Base-by-base conservation (phyloP, 1,140 invertebrate genomes). In the Zaprionus ghesquierei region DNA sequence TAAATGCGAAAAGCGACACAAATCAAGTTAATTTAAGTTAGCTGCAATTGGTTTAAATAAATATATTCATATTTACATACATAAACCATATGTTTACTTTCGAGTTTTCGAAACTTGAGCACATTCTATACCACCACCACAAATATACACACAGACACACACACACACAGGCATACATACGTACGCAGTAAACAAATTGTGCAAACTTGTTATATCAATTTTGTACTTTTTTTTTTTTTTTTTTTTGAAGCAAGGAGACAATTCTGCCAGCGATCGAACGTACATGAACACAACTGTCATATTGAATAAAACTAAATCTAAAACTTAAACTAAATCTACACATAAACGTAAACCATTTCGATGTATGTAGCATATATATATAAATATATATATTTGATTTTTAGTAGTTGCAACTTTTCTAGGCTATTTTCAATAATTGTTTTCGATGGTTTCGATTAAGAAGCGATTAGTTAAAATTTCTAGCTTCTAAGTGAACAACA, bases 241-340 rank as follows among this genome's bases (percentile, higher is more conserved):
- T n/a, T n/a, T n/a, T n/a, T n/a, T n/a, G n/a, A 68, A 87, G 54
- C 64, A 70, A 80, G 49, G 38, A 75, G 69, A 68, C n/a, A 71
- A 65, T 56, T 74, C 66, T 61, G 72, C 71, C 65, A 75, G 72
- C 77, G 78, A 81, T 87, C 79, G 82, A 86, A 87, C 54, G 64
- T 82, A 87, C 86, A 81, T 76, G 84, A 87, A 87, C 82, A 87
- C 82, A 87, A 79, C 82, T 87, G 82, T 87, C 82, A 87, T 87
- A 86, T 87, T 86, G 71, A 68, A 87, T 86, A 87, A 68, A 72
- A 46, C 50, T 71, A 71, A 70, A 55, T 8, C 35, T 54, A 69
- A 85, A 63, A 64, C 13, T 29, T 55, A 69, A 56, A 56, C 12
- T 85, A 85, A 63, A 69, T 56, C 22, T 72, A 72, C 58, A 64